Evolutionary conservation across 2,113 vertebrate genomes (phyloP), one percentile per base, ranked within the genome.

Genomic region (Colaptes auratus): DNA sequence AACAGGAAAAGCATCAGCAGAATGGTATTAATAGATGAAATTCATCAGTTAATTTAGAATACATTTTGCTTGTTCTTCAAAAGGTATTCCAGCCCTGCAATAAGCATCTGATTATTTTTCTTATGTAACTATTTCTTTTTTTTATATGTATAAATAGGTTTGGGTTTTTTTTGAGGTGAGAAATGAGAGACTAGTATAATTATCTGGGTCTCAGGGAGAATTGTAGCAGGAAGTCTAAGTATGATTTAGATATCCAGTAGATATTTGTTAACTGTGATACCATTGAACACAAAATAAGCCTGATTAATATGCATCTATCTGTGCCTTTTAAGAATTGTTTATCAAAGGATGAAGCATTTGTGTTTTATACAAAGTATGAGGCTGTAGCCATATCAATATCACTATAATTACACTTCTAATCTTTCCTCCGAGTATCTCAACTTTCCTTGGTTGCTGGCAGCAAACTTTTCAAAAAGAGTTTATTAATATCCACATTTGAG

Each of bases 341-440:
- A 86, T 91, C 69, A 91, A 95, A 95, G 36, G 44, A 85, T 53
- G 82, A 80, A 91, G 7, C 12, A 63, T 87, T 93, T 4, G 1
- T 35, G 21, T 74, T 87, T 92, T 86, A 25, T 60, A 66, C 27
- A 24, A 86, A 80, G 46, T 42, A 17, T 16, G 44, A 81, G 42
- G 13, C 58, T 89, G 58, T 64, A 93, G 58, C 69, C 20, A 12
- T 91, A 91, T 86, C 72, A 74, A 4, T 85, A 67, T 77, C 25
- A 17, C 52, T 76, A 48, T 76, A 92, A 95, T 86, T 89, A 20
- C 19, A 44, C 16, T 89, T 91, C 42, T 89, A 36, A 92, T 92
- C 60, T 89, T 89, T 89, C 24, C 12, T 91, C 64, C n/a, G 67
- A 77, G 15, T 71, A 74, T 56, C 25, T 74, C 19, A 73, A 53